phyloP scores from a whole-genome alignment of 2,113 vertebrate species.

The Eclectus roratus region DNA sequence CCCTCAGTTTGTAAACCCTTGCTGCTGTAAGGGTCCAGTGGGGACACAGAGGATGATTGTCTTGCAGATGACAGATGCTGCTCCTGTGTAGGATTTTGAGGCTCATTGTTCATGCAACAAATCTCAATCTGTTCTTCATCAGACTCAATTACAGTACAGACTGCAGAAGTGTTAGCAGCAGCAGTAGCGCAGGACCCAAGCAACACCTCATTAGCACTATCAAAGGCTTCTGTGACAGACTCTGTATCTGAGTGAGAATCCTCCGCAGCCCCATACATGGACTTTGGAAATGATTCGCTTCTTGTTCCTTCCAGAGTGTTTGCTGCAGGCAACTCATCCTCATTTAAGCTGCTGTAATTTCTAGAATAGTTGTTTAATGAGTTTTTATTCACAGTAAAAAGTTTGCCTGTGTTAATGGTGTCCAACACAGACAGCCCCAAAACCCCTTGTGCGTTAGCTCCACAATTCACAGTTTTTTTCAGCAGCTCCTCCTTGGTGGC shows the following conservation, averaged over 20 bases:
- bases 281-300: constrained; percentile 17
- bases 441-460: constrained; percentile 27
- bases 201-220: neutral
- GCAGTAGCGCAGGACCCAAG: neutral
- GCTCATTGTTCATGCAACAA: constrained; percentile 44
- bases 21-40: neutral
- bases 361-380: constrained; percentile 85
- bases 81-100: accelerated
- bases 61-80: neutral
- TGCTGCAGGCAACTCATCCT: constrained; percentile 56
- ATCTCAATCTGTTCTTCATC: constrained; percentile 88
- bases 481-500: neutral
- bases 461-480: neutral
- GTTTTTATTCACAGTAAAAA: constrained; percentile 79
- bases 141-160: constrained; percentile 60
- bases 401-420: constrained; percentile 69
- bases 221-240: constrained; percentile 66
- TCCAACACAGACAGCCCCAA: constrained; percentile 73
- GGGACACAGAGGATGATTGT: neutral
- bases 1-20: neutral
- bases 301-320: constrained; percentile 27
- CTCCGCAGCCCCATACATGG: constrained; percentile 79
- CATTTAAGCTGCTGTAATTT: constrained; percentile 76
- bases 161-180: neutral
- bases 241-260: constrained; percentile 84